These are phyloP conservation scores for Chunga burmeisteri DNA, from an alignment of 2,113 vertebrate species.

Conservation along the genomic window DNA sequence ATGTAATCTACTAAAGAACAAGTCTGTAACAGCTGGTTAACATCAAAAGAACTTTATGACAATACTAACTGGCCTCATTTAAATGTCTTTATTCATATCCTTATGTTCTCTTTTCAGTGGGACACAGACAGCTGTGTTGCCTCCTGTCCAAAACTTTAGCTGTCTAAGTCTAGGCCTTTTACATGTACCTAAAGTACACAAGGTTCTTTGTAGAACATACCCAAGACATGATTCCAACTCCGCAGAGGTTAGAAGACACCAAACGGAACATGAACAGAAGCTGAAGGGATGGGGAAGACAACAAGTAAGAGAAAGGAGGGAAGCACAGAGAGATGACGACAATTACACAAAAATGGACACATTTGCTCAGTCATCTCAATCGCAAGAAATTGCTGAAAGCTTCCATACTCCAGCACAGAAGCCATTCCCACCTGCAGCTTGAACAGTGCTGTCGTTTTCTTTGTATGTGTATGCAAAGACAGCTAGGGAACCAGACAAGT, in stretches of 20 bases:
- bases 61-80: slow-evolving; percentile 52
- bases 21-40: slow-evolving; percentile 36
- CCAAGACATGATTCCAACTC: neutral
- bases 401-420: neutral
- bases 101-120: slow-evolving; percentile 32
- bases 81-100: slow-evolving; percentile 56
- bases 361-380: neutral
- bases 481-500: neutral
- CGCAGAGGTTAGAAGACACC: neutral
- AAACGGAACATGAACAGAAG: neutral
- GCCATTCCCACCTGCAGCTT: neutral
- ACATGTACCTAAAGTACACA: neutral
- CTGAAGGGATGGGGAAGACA: neutral
- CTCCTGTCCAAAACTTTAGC: neutral
- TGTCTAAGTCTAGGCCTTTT: neutral
- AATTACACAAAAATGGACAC: neutral
- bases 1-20: slow-evolving; percentile 39
- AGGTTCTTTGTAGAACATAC: neutral
- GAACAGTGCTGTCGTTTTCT: neutral
- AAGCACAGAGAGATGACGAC: neutral
- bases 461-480: neutral
- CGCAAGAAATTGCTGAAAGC: neutral
- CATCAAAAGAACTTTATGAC: slow-evolving; percentile 61
- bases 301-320: neutral
- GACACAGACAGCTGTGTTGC: neutral